Evolutionary conservation across 2,888 invertebrate genomes (phyloP).

Genomic region (Tipula vernalis): DNA sequence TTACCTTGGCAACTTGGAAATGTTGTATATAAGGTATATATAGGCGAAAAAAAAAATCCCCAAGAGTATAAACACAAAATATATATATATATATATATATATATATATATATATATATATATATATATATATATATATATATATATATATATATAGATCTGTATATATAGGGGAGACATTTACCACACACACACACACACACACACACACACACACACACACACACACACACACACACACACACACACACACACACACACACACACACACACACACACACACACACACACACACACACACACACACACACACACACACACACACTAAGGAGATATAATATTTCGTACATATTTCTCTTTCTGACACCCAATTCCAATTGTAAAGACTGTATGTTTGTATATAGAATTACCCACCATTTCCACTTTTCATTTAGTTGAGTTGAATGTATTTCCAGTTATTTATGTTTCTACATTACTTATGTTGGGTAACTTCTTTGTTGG

Average conservation of each 20-base stretch:
- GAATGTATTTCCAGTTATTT: background rate
- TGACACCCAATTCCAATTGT: background rate
- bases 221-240: background rate
- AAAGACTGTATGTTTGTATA: background rate
- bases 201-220: background rate
- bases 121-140: no score
- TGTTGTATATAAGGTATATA: background rate
- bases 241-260: background rate
- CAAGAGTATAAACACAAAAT: background rate
- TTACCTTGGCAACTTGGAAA: background rate
- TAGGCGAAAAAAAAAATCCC: background rate
- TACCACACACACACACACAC: background rate
- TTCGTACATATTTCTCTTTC: background rate
- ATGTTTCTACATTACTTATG: background rate
- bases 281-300: background rate
- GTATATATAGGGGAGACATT: background rate
- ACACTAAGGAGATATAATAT: background rate
- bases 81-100: background rate
- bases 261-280: background rate
- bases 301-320: background rate
- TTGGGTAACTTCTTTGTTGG: slow-evolving; percentile 8
- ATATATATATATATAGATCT: no score
- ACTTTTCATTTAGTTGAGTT: background rate
- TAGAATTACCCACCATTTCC: background rate
- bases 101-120: no score